A percentile compares a stretch with the other conserved stretches of the same genome.
Evolutionary conservation across 2,888 invertebrate genomes (phyloP).

Genomic region (Hirtodrosophila trivittata): DNA sequence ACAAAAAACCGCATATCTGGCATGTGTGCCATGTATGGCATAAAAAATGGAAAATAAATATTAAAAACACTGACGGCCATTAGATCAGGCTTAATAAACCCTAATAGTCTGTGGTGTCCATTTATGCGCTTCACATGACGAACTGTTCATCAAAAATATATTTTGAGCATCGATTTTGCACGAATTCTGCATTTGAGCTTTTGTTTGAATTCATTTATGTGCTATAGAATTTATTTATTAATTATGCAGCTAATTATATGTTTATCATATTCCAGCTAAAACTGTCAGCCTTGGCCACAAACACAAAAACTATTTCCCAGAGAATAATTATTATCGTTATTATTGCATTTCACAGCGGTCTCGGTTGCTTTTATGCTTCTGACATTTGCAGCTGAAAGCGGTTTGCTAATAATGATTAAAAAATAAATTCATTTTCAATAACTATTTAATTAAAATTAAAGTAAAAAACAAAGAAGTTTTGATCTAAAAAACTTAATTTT

Average conservation of each 20-base stretch:
- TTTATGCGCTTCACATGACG: conserved; percentile 4
- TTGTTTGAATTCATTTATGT: conserved; percentile 35
- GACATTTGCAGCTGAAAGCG: conserved; percentile 38
- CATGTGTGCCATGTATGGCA: not conserved
- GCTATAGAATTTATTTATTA: conserved; percentile 47
- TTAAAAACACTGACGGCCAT: conserved; percentile 49
- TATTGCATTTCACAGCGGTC: too few relatives aligned
- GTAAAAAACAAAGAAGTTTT: too few relatives aligned
- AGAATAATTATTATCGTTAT: conserved; percentile 15
- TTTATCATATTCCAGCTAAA: conserved; percentile 44
- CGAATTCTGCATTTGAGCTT: conserved; percentile 19
- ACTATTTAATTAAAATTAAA: too few relatives aligned
- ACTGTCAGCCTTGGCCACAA: conserved; percentile 55
- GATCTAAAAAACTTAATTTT: too few relatives aligned
- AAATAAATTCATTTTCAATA: not conserved
- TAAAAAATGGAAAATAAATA: conserved; percentile 9
- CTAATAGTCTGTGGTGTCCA: conserved; percentile 68
- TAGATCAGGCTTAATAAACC: conserved; percentile 74
- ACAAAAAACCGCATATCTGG: not conserved
- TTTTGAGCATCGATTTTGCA: conserved; percentile 33
- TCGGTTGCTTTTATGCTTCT: conserved; percentile 49
- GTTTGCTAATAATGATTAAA: conserved; percentile 7
- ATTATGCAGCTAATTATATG: conserved; percentile 57
- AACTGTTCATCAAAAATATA: conserved; percentile 23
- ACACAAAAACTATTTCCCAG: conserved; percentile 14